phyloP scores from a whole-genome alignment of 1,140 invertebrate genomes.

The Drosophila seguyi region DNA sequence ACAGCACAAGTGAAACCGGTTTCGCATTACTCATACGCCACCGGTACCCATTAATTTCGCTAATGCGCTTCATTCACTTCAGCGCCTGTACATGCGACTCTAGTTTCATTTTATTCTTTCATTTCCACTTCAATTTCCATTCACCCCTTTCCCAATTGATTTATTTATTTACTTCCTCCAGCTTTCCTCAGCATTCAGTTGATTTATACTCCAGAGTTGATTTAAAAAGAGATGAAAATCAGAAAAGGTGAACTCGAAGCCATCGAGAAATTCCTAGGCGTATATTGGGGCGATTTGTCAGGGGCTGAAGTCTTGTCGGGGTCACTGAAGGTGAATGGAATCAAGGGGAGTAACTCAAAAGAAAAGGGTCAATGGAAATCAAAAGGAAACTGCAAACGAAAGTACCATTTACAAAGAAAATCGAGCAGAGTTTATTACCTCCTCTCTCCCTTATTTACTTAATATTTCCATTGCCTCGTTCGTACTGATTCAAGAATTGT shows the following conservation, averaged over 20 bases:
- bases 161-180: slow-evolving; percentile 17
- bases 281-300: background rate
- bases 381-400: slow-evolving; percentile 7
- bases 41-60: slow-evolving; percentile 23
- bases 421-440: slow-evolving; percentile 1
- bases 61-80: slow-evolving; percentile 10
- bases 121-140: background rate
- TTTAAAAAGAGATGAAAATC: slow-evolving; percentile 10
- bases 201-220: slow-evolving; percentile 20
- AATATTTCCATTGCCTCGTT: background rate
- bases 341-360: background rate
- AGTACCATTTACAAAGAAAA: slow-evolving; percentile 18
- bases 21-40: slow-evolving; percentile 35
- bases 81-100: background rate
- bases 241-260: background rate
- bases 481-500: background rate
- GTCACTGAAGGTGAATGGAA: slow-evolving; percentile 2
- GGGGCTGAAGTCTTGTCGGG: background rate
- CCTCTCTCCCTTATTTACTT: too few relatives aligned
- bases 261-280: slow-evolving; percentile 2
- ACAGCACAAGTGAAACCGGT: background rate
- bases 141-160: background rate
- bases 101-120: background rate
- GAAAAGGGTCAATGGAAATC: background rate
- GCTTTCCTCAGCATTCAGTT: slow-evolving; percentile 3